Evolutionary conservation across 2,888 invertebrate genomes (phyloP).

Genomic region (Tenodera sinensis): DNA sequence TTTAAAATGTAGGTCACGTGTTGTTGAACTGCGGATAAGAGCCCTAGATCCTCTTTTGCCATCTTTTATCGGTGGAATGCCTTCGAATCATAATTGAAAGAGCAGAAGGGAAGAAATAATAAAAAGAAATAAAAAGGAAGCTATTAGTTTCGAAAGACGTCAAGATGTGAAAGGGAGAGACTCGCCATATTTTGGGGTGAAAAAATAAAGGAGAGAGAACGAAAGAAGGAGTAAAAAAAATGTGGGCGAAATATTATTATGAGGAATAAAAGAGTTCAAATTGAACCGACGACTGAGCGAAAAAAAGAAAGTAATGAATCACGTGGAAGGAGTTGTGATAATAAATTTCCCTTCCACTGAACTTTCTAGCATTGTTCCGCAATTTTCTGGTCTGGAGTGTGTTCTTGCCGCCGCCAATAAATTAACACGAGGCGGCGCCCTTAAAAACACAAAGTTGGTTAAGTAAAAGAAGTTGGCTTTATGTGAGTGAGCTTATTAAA

Average conservation of each 20-base stretch:
- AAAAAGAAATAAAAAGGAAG: neutral
- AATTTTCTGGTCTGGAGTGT: neutral
- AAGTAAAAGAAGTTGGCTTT: neutral
- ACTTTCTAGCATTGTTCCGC: neutral
- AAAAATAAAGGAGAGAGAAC: neutral
- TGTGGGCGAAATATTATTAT: neutral
- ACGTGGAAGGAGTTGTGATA: neutral
- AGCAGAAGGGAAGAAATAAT: neutral
- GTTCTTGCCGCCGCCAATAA: neutral
- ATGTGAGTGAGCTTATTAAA: too few species aligned
- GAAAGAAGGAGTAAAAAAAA: neutral
- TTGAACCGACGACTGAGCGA: neutral
- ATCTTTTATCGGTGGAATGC: neutral
- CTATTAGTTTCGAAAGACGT: neutral
- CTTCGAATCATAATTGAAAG: neutral
- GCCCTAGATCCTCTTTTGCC: neutral
- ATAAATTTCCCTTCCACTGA: neutral
- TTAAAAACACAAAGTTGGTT: neutral
- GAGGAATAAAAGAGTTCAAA: neutral
- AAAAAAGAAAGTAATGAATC: neutral
- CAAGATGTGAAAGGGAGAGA: neutral
- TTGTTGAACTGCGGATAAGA: neutral
- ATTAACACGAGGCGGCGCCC: neutral
- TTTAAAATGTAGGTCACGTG: neutral
- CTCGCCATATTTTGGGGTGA: neutral